These are phyloP conservation scores for Nylanderia fulva DNA, from an alignment of 1,140 invertebrate genomes.

Conservation along the genomic window DNA sequence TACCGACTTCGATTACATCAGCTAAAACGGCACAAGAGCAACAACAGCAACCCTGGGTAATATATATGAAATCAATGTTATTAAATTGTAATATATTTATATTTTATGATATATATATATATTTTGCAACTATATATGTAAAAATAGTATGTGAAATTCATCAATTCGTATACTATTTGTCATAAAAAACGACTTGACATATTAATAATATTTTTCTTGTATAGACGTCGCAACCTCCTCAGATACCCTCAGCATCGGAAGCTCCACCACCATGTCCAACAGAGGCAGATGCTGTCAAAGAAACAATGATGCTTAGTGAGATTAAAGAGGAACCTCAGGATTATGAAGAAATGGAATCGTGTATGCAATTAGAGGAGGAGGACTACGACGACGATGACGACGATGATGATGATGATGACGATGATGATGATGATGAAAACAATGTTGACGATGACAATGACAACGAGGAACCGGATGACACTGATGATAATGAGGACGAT, in stretches of 20 bases:
- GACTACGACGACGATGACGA: slow-evolving; percentile 79
- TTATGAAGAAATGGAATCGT: slow-evolving; percentile 83
- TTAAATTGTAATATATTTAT: too few species aligned
- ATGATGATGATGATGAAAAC: slow-evolving; percentile 75
- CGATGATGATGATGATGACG: slow-evolving; percentile 79
- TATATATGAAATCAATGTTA: slow-evolving; percentile 14
- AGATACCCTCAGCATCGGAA: slow-evolving; percentile 67
- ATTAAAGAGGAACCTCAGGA: slow-evolving; percentile 84
- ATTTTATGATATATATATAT: neutral
- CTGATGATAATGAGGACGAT: slow-evolving; percentile 75
- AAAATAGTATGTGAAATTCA: neutral
- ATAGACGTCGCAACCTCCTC: slow-evolving; percentile 67
- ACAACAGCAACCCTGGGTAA: slow-evolving; percentile 73
- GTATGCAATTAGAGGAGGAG: slow-evolving; percentile 76
- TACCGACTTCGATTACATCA: slow-evolving; percentile 55
- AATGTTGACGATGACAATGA: slow-evolving; percentile 77
- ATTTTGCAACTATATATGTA: neutral
- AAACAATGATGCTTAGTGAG: slow-evolving; percentile 77
- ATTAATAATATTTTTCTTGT: slow-evolving; percentile 38
- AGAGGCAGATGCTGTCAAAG: slow-evolving; percentile 58
- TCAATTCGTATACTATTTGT: too few species aligned
- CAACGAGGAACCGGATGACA: slow-evolving; percentile 73
- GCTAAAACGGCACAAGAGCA: slow-evolving; percentile 65
- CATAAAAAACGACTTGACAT: too few species aligned
- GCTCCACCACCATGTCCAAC: slow-evolving; percentile 35